Evolutionary conservation across 2,797 vertebrate genomes (phyloP).

Genomic region (Tadarida brasiliensis): DNA sequence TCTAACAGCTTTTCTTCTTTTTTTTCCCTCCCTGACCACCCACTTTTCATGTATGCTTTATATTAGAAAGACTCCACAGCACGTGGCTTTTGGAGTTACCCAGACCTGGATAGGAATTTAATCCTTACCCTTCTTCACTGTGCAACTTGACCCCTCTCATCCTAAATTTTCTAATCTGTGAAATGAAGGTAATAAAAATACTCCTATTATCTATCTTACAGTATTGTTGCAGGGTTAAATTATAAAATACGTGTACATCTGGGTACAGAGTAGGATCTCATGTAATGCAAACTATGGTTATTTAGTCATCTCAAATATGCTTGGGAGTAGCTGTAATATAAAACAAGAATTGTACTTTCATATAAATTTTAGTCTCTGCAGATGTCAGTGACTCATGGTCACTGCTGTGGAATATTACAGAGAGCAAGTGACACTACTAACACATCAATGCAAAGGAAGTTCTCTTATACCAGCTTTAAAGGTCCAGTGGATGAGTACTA

Average conservation of each 20-base stretch:
- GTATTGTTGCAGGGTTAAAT: not conserved
- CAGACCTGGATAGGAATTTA: not conserved
- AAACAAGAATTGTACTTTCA: not conserved
- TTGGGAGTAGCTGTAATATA: not conserved
- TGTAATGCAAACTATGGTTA: not conserved
- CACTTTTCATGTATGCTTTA: not conserved
- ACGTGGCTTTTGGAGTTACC: not conserved
- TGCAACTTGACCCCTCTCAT: not conserved
- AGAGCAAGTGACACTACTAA: not conserved
- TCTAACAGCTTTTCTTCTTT: not conserved
- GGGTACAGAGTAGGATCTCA: not conserved
- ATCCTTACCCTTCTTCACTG: not conserved
- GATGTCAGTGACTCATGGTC: not conserved
- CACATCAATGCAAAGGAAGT: not conserved
- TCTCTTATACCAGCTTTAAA: not conserved
- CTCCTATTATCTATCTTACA: not conserved
- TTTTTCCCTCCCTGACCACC: not conserved
- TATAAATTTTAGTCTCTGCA: not conserved
- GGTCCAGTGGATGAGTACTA: not conserved
- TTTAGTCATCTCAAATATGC: conserved; percentile 21
- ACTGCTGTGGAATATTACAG: not conserved
- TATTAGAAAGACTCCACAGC: not conserved
- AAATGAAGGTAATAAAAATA: conserved; percentile 1
- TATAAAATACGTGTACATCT: not conserved
- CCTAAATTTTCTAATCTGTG: not conserved